Base-by-base conservation (phyloP, 2,797 vertebrate species). In the Heteromormyrus szaboi region DNA sequence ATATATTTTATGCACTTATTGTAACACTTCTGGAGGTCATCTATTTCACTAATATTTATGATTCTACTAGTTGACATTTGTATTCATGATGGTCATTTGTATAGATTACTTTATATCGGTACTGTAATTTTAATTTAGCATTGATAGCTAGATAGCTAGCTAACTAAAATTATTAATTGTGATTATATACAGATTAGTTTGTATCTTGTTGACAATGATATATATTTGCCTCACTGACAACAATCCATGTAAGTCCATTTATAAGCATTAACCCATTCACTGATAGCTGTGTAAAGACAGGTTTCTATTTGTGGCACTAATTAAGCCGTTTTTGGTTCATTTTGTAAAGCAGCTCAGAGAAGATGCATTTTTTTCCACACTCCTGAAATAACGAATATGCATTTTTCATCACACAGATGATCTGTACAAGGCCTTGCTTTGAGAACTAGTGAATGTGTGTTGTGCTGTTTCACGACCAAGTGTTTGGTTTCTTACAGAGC, bases 401-500 rank as follows among this genome's bases (percentile, higher is more conserved):
- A 25, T 79, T 79, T 41, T 44, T 17, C 72, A n/a, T 44, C 14
- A 44, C 41, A 79, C 14, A 37, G 72, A 37, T 72, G 46, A 51
- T 85, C 2, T n/a, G 33, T 9, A 17, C n/a, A 29, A 72, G 33
- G 22, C 29, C 25, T 7, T 33, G 29, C 12, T 19, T 6, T 65
- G 11, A 33, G 51, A n/a, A 54, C 51, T 29, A 53, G 22, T 56
- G 9, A 44, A 51, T 33, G 51, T 86, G 84, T 8, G 19, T 88
- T n/a, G 1, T 11, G 25, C 11, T 3, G 22, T 46, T 84, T 25
- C 9, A 17, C 17, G 53, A 50, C 17, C 17, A 59, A 33, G 4
- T 51, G 19, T 62, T 85, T 4, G 62, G 59, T 50, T 41, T 91
- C 94, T 94, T 91, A 95, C 95, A 96, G 91, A 2, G 93, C 87